A percentile compares a stretch with the other conserved stretches of the same genome.
These are phyloP conservation scores for Drosophila prosaltans DNA, from an alignment of 1,140 invertebrate genomes.

Conservation along the genomic window DNA sequence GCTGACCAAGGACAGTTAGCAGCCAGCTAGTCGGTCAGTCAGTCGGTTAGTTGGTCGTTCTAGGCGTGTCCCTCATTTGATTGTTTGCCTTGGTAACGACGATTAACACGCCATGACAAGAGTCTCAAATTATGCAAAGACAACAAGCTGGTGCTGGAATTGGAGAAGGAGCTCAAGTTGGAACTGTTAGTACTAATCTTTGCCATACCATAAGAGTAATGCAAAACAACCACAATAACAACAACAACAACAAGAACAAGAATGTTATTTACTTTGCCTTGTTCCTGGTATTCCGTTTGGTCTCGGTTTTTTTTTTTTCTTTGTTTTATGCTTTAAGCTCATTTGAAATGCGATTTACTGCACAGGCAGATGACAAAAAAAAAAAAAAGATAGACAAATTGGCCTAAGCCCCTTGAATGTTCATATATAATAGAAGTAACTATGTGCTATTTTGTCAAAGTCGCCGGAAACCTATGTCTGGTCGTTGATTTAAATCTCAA, in stretches of 20 bases:
- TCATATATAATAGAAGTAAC: neutral
- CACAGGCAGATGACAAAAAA: neutral
- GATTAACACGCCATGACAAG: constrained; percentile 8
- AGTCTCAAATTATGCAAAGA: constrained; percentile 14
- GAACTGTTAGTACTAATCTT: neutral
- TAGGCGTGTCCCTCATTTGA: constrained; percentile 8
- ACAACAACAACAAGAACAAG: neutral
- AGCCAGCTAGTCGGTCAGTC: neutral
- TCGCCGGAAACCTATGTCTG: neutral
- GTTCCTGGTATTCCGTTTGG: too few species aligned
- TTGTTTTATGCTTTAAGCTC: neutral
- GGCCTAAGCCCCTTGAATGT: constrained; percentile 1
- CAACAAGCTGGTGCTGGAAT: constrained; percentile 2
- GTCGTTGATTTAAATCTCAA: neutral
- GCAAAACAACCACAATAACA: too few species aligned
- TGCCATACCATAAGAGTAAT: neutral
- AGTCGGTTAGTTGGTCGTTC: neutral
- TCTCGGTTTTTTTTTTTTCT: neutral
- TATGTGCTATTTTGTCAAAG: neutral
- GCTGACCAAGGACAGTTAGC: neutral
- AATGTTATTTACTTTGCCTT: neutral
- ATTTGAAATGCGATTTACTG: constrained; percentile 10
- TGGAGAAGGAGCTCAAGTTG: constrained; percentile 3
- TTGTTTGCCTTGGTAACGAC: constrained; percentile 10
- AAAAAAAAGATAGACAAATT: constrained; percentile 1